These are phyloP conservation scores for Pinna nobilis DNA, from an alignment of 1,140 invertebrate genomes.

Conservation along the genomic window DNA sequence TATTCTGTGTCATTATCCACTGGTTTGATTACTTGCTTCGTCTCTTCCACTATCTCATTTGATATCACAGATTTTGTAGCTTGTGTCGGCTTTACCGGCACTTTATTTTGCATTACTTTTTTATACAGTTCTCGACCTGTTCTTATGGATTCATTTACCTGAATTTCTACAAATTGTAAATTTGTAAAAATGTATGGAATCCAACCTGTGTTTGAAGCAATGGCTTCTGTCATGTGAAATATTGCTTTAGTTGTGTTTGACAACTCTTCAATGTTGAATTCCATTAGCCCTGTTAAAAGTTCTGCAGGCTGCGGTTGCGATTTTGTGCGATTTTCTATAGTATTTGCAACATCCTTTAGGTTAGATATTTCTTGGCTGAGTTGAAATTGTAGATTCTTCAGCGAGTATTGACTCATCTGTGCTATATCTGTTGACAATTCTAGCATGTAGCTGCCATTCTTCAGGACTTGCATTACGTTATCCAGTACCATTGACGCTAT, in stretches of 20 bases:
- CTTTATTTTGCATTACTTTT: constrained; percentile 3
- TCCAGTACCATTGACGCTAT: constrained; percentile 24
- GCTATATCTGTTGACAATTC: constrained; percentile 51
- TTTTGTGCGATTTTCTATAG: background rate
- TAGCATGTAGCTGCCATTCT: constrained; percentile 45
- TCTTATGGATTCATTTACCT: constrained; percentile 44
- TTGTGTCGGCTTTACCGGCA: background rate
- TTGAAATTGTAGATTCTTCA: constrained; percentile 40
- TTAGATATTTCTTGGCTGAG: constrained; percentile 50
- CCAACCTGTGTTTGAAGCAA: constrained; percentile 58
- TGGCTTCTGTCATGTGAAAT: constrained; percentile 49
- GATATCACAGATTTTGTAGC: background rate
- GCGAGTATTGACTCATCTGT: constrained; percentile 44
- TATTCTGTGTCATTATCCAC: background rate
- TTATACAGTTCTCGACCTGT: constrained; percentile 17
- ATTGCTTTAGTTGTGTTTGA: constrained; percentile 49
- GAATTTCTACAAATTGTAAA: constrained; percentile 51
- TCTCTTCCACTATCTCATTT: background rate
- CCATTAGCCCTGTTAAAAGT: constrained; percentile 13
- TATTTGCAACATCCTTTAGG: constrained; percentile 40
- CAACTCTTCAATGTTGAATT: constrained; percentile 36
- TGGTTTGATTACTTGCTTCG: background rate
- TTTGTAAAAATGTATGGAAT: constrained; percentile 56
- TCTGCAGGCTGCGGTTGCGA: constrained; percentile 6
- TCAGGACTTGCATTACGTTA: constrained; percentile 35